Evolutionary conservation across 2,113 vertebrate genomes (phyloP).

Genomic region (Gymnorhina tibicen): DNA sequence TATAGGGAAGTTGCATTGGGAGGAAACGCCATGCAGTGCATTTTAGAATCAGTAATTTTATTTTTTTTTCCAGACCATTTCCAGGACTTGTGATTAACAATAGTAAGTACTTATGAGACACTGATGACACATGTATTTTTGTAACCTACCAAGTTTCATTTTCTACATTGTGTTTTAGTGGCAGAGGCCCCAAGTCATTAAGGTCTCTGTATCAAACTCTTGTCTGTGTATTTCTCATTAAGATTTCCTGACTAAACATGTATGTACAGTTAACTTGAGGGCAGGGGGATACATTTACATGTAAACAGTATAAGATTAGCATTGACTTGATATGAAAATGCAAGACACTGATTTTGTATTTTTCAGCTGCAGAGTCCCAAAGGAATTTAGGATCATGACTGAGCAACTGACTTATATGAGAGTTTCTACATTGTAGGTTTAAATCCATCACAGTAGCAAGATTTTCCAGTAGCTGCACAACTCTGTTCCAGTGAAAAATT

Average conservation of each 20-base stretch:
- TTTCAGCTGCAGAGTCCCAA: background rate
- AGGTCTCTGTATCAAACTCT: background rate
- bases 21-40: background rate
- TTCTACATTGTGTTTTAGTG: background rate
- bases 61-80: conserved; percentile 47
- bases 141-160: background rate
- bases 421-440: background rate
- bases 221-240: background rate
- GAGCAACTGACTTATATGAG: background rate
- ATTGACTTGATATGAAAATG: background rate
- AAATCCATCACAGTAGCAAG: background rate
- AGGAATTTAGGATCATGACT: background rate
- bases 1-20: background rate
- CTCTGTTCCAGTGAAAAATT: background rate
- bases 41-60: background rate
- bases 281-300: background rate
- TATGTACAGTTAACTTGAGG: background rate
- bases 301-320: background rate
- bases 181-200: background rate
- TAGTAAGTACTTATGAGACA: conserved; percentile 57
- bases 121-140: background rate
- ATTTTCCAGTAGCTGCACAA: background rate
- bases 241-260: background rate
- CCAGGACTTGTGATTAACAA: conserved; percentile 69
- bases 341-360: background rate